Evolutionary conservation across 2,113 vertebrate species (phyloP).

Genomic region (Prunella himalayana): DNA sequence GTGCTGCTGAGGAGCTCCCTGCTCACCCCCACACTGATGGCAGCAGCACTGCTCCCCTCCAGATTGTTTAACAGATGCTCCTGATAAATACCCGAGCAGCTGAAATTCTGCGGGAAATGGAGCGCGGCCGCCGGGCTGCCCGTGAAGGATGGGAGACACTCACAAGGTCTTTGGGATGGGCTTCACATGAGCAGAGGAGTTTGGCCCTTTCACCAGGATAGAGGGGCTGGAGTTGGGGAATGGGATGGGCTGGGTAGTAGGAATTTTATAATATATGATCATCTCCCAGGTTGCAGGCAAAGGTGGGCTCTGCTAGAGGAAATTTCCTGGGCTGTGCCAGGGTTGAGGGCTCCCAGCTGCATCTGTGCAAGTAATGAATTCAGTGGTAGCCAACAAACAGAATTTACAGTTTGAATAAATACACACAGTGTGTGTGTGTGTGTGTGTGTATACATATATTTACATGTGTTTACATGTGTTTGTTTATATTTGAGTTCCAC

Average conservation of each 20-base stretch:
- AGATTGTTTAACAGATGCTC: constrained; percentile 65
- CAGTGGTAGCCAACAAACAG: not conserved
- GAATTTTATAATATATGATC: not conserved
- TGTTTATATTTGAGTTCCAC: not conserved
- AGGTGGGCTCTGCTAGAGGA: not conserved
- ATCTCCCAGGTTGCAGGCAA: not conserved
- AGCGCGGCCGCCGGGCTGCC: not conserved
- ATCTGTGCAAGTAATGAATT: not conserved
- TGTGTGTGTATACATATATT: not conserved
- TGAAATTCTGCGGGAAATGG: constrained; percentile 56
- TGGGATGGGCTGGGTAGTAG: accelerated
- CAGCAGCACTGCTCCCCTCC: constrained; percentile 30
- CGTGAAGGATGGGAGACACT: constrained; percentile 19
- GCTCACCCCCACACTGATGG: not conserved
- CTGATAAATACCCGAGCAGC: constrained; percentile 30
- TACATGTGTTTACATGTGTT: not conserved
- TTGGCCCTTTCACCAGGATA: not conserved
- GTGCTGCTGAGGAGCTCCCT: not conserved
- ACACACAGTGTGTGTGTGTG: not conserved
- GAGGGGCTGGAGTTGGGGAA: not conserved
- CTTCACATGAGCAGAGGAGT: not conserved
- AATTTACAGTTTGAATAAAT: constrained; percentile 3
- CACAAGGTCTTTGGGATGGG: not conserved
- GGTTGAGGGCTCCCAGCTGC: not conserved
- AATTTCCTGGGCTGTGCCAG: not conserved